Conservation (phyloP, 2,888 invertebrate genomes). For the Suillia variegata region DNA sequence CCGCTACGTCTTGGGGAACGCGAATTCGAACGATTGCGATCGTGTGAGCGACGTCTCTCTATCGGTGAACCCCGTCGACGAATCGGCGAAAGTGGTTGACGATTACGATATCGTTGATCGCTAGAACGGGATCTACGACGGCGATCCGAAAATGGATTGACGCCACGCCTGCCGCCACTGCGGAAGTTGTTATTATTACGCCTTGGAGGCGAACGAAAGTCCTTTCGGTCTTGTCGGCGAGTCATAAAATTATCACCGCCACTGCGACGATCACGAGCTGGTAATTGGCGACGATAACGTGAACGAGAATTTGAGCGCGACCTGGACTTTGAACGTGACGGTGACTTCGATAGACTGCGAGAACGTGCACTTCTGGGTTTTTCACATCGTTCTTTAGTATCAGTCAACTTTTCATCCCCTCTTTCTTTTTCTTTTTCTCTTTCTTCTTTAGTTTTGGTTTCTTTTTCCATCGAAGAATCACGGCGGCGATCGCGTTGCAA, state of each 20-base stretch:
- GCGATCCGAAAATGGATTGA: constrained; percentile 52
- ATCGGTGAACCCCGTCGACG: constrained; percentile 44
- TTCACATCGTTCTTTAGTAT: constrained; percentile 54
- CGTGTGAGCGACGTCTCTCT: constrained; percentile 43
- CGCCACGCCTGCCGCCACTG: constrained; percentile 26
- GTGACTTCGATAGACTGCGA: constrained; percentile 7
- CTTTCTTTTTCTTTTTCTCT: constrained; percentile 8
- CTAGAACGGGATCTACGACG: constrained; percentile 50
- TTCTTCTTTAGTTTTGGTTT: constrained; percentile 15
- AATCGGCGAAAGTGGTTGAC: constrained; percentile 51
- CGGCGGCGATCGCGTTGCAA: neutral
- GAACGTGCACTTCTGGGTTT: constrained; percentile 23
- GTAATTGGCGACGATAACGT: constrained; percentile 36
- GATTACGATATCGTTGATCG: constrained; percentile 52
- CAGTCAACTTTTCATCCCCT: constrained; percentile 12
- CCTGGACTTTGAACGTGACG: constrained; percentile 23
- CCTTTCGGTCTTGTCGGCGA: constrained; percentile 46
- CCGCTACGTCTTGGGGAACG: constrained; percentile 20
- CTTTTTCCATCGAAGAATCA: neutral
- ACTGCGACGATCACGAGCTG: constrained; percentile 37
- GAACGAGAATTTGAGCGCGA: constrained; percentile 30
- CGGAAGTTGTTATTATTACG: constrained; percentile 46
- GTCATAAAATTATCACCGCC: constrained; percentile 42
- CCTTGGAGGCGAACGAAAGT: constrained; percentile 49
- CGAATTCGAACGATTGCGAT: constrained; percentile 28